These are phyloP conservation scores for Brienomyrus longianalis DNA, from an alignment of 2,113 vertebrate species.

Conservation along the genomic window DNA sequence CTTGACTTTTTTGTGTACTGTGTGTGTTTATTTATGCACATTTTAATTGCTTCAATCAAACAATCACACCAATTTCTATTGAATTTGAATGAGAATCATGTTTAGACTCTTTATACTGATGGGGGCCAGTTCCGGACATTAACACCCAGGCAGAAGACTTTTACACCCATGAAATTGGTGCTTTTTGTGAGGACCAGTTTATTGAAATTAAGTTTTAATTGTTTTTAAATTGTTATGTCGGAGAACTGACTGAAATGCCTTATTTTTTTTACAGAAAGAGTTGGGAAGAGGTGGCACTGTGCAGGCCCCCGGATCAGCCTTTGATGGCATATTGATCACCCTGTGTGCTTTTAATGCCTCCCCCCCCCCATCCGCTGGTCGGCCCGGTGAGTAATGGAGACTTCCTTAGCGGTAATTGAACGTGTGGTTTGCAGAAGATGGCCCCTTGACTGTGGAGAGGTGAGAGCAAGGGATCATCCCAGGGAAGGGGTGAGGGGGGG, in stretches of 20 bases:
- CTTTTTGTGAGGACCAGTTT: not conserved
- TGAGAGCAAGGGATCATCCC: not conserved
- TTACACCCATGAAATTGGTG: not conserved
- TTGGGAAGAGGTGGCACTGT: not conserved
- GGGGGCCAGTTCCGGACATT: not conserved
- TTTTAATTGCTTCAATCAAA: not conserved
- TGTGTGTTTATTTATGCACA: not conserved
- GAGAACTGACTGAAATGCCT: not conserved
- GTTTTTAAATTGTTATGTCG: not conserved
- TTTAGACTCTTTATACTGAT: not conserved
- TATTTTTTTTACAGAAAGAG: not conserved
- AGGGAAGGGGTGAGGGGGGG: not conserved
- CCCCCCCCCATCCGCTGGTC: not conserved
- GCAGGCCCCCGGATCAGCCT: not conserved
- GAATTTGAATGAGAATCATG: not conserved
- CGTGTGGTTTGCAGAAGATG: slow-evolving; percentile 13
- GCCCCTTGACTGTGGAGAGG: slow-evolving; percentile 1
- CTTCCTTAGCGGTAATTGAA: slow-evolving; percentile 11
- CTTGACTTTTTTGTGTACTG: not conserved
- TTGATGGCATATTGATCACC: slow-evolving; percentile 21
- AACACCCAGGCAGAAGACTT: not conserved
- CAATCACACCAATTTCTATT: not conserved
- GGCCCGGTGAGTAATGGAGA: slow-evolving; percentile 15
- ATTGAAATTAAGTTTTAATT: not conserved
- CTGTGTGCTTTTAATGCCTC: slow-evolving; percentile 13